phyloP scores from a whole-genome alignment of 1,140 invertebrate genomes.

The Philopotamus ludificatus region DNA sequence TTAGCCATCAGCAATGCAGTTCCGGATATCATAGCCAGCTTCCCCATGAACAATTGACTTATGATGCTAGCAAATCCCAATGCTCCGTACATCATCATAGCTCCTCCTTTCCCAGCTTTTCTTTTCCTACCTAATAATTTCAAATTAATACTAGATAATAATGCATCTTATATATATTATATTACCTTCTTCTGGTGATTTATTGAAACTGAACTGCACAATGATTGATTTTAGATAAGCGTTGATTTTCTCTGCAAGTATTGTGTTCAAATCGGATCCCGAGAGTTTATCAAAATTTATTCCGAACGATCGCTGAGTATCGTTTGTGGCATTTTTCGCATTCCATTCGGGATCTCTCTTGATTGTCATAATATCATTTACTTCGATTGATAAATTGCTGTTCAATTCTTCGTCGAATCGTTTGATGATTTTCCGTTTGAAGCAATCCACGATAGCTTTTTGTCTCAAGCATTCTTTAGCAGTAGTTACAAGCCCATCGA shows the following conservation, averaged over 20 bases:
- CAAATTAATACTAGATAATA: slow-evolving; percentile 10
- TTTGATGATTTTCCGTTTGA: slow-evolving; percentile 56
- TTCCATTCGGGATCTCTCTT: slow-evolving; percentile 51
- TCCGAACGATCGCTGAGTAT: slow-evolving; percentile 39
- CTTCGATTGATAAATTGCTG: slow-evolving; percentile 58
- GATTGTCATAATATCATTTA: slow-evolving; percentile 59
- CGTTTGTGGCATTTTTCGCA: slow-evolving; percentile 35
- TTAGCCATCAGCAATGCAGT: slow-evolving; percentile 68
- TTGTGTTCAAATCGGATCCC: slow-evolving; percentile 41
- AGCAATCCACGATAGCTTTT: slow-evolving; percentile 53
- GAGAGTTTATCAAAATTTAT: slow-evolving; percentile 38
- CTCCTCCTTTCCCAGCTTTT: slow-evolving; percentile 51
- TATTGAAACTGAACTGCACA: slow-evolving; percentile 34
- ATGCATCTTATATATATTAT: slow-evolving; percentile 10
- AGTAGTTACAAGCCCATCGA: slow-evolving; percentile 21
- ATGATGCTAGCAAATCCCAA: slow-evolving; percentile 66
- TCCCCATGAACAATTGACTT: slow-evolving; percentile 66
- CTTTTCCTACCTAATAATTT: slow-evolving; percentile 30
- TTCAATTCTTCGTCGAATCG: slow-evolving; percentile 56
- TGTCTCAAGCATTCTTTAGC: slow-evolving; percentile 47
- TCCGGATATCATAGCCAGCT: slow-evolving; percentile 66
- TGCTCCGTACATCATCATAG: slow-evolving; percentile 61
- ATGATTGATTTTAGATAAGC: slow-evolving; percentile 35
- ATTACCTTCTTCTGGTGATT: slow-evolving; percentile 30
- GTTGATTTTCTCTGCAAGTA: slow-evolving; percentile 44